Evolutionary conservation across 1,140 invertebrate genomes (phyloP), one percentile per base, ranked within the genome.

Genomic region (Protaetia brevitarsis): DNA sequence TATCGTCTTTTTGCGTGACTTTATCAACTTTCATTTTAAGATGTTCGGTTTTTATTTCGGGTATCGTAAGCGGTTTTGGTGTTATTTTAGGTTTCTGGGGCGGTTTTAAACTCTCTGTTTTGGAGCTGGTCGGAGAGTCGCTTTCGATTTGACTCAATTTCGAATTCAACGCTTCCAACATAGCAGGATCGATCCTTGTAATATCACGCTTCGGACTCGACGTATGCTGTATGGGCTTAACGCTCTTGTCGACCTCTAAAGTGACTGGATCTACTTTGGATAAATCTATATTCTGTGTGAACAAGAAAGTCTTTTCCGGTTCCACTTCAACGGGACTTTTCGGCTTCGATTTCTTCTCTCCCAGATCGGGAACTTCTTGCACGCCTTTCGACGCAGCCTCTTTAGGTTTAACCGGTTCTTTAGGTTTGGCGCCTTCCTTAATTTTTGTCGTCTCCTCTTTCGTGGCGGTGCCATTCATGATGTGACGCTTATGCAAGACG

Each of bases 381-480:
- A 62, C 19, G 3, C 23, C 27, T 36, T 63, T 45, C 27, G n/a
- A n/a, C 8, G 36, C 7, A 21, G 16, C 4, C n/a, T 62, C 30
- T 16, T 62, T 62, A n/a, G 26, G 36, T 65, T 58, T 30, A 16
- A 31, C 13, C 1, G 29, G 29, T 4, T 34, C 11, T 45, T 65
- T 65, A n/a, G 29, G 45, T 58, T 36, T 64, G 7, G 41, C 3
- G 6, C 7, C 2, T 57, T 63, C 36, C 65, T 64, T 68, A 63
- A 66, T 62, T 51, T 68, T 66, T 10, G 51, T 41, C 2, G 67
- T 67, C 57, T 72, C 71, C 29, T 77, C 76, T 45, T 73, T 76
- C 0, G 88, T 85, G 0, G 88, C 88, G 2, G 89, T 91, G 0
- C 89, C 89, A 74, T 93, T 92, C 87, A 92, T 90, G 5, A 92